Conservation (phyloP, 2,797 vertebrate species). For the Sphaeramia orbicularis region DNA sequence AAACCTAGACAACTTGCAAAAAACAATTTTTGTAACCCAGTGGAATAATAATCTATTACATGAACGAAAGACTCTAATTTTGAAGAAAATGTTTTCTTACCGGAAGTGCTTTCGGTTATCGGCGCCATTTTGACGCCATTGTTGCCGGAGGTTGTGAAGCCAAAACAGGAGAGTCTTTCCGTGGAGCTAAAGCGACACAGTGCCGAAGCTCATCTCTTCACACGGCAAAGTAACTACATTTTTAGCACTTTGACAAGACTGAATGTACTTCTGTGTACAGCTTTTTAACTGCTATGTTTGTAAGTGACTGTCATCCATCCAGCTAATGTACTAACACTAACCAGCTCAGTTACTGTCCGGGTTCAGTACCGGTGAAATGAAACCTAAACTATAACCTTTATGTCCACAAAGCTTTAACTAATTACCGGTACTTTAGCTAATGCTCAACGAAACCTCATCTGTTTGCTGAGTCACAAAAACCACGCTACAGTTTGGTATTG, state of each 20-base stretch:
- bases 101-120: not conserved
- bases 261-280: too few species aligned
- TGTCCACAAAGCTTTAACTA: too few species aligned
- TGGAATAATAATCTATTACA: too few species aligned
- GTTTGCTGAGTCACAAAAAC: too few species aligned
- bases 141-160: not conserved
- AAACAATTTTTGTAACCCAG: too few species aligned
- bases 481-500: too few species aligned
- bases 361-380: slow-evolving; percentile 42
- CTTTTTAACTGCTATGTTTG: not conserved
- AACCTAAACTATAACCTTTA: not conserved
- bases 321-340: slow-evolving; percentile 20
- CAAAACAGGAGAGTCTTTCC: not conserved
- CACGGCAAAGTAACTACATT: not conserved
- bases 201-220: not conserved
- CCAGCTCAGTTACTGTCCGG: slow-evolving; percentile 3
- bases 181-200: not conserved
- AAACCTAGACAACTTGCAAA: too few species aligned
- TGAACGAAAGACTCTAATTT: not conserved
- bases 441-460: fast-evolving
- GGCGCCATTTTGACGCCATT: not conserved
- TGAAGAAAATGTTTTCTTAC: not conserved
- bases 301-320: too few species aligned
- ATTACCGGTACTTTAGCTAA: not conserved
- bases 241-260: not conserved